Evolutionary conservation across 2,888 invertebrate species (phyloP), one percentile per base, ranked within the genome.

Genomic region (Capitulum mitella): DNA sequence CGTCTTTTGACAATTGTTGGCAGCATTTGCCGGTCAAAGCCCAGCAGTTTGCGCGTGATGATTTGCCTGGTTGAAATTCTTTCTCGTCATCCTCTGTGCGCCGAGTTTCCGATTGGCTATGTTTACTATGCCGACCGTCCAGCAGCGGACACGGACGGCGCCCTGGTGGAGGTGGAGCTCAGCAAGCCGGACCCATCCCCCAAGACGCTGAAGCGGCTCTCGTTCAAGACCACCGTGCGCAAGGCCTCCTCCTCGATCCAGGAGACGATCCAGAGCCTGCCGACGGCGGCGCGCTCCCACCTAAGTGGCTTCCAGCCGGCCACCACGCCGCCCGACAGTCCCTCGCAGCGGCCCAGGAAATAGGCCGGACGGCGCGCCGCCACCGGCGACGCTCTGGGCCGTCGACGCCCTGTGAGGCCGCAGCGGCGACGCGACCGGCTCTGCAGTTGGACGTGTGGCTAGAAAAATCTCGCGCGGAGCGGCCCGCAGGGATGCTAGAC

Each of bases 151-250:
- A 37, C 70, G 37, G 70, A 70, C 22, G 74, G 79, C 32, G 40
- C 82, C 40, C 82, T 84, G 37, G 76, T 80, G 29, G 40, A 78
- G 78, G 82, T 83, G 82, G 86, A 82, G 61, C 80, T 80, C 10
- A 83, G 85, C 10, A 83, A 86, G 29, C 86, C 87, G 80, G 87
- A 87, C 48, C 89, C 90, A 83, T 92, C 92, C 1, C 92, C 92
- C 77, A 88, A 92, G 77, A 91, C 92, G 6, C 85, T 89, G 82
- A 92, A 92, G 84, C 91, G 92, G 78, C 88, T 92, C 83, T 90
- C 90, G 2, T 89, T 89, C 81, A 91, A 91, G 87, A 89, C 89
- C 22, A 81, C 82, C n/a, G 81, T 76, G 48, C 76, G 76, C 29
- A 76, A 76, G 76, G 76, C 76, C 29, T 46, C 46, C 5, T 32